These are phyloP conservation scores for Perognathus longimembris DNA, from an alignment of 2,113 vertebrate genomes.

Conservation along the genomic window DNA sequence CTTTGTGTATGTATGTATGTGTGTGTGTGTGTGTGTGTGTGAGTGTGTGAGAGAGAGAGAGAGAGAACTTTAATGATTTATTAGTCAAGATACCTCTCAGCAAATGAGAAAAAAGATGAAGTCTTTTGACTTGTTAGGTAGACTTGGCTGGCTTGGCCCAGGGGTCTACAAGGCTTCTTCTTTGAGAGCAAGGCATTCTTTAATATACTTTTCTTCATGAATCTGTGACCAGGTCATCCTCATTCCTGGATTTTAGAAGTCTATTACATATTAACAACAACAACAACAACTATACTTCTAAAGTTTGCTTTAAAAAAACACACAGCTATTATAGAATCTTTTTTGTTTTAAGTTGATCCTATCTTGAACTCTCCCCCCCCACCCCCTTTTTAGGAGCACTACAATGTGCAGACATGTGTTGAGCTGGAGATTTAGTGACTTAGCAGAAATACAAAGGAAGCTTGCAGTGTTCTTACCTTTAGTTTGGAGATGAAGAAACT, in stretches of 20 bases:
- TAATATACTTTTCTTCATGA: constrained; percentile 54
- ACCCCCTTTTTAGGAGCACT: constrained; percentile 47
- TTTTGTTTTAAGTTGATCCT: constrained; percentile 61
- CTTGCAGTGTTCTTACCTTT: not conserved
- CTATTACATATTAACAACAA: constrained; percentile 17
- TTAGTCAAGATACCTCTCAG: not conserved
- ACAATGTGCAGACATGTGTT: constrained; percentile 29
- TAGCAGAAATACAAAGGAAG: constrained; percentile 42
- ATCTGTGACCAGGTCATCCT: constrained; percentile 48
- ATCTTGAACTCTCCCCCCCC: constrained; percentile 55
- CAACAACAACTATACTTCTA: constrained; percentile 32
- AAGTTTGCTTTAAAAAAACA: constrained; percentile 67
- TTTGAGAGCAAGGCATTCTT: constrained; percentile 31
- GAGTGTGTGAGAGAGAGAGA: not conserved
- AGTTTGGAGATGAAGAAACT: not conserved
- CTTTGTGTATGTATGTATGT: not conserved
- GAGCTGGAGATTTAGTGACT: constrained; percentile 32
- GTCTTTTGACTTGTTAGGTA: constrained; percentile 30
- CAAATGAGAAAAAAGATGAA: not conserved
- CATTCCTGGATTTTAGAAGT: constrained; percentile 42
- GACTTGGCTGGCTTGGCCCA: constrained; percentile 29
- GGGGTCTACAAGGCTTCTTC: not conserved
- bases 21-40: not conserved
- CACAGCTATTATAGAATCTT: constrained; percentile 51
- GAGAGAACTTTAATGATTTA: not conserved